These are phyloP conservation scores for Diplazon laetatorius DNA, from an alignment of 2,888 invertebrate genomes.

Conservation along the genomic window DNA sequence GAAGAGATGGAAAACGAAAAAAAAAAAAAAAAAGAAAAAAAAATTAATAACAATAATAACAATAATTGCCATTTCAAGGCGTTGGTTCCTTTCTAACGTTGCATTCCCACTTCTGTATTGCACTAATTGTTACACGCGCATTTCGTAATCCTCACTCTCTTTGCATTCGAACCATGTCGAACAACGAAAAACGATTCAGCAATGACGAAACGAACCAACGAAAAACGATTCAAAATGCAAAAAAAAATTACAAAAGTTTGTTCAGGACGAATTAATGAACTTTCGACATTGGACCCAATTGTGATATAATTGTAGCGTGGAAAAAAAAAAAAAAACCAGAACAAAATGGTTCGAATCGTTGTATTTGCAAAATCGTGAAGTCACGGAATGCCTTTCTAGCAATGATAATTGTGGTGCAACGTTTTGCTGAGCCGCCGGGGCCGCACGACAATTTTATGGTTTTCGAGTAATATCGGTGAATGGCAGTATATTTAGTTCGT, in stretches of 20 bases:
- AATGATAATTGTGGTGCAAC: constrained; percentile 11
- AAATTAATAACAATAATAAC: too few relatives aligned
- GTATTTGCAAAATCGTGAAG: not conserved
- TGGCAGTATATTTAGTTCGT: not conserved
- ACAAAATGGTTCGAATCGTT: constrained; percentile 10
- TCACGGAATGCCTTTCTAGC: constrained; percentile 28
- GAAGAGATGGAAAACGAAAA: not conserved
- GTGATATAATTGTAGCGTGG: not conserved
- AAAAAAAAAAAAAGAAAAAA: constrained; percentile 27
- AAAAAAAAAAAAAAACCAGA: constrained; percentile 4
- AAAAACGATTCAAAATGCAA: too few relatives aligned
- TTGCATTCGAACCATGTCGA: constrained; percentile 4
- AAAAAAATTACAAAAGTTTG: too few relatives aligned
- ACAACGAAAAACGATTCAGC: constrained; percentile 33
- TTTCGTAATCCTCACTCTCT: not conserved
- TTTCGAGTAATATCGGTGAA: constrained; percentile 1
- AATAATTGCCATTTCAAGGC: constrained; percentile 57
- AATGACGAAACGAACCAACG: too few relatives aligned
- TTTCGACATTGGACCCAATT: not conserved
- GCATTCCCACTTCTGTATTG: constrained; percentile 51
- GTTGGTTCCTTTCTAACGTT: constrained; percentile 59
- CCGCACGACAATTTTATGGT: not conserved
- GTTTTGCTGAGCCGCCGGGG: not conserved
- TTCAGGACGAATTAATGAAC: not conserved
- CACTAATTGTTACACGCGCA: constrained; percentile 40